A percentile compares a stretch with the other conserved stretches of the same genome.
These are phyloP conservation scores for Tauraco hartlaubi DNA, from an alignment of 2,797 vertebrate genomes.

Conservation along the genomic window DNA sequence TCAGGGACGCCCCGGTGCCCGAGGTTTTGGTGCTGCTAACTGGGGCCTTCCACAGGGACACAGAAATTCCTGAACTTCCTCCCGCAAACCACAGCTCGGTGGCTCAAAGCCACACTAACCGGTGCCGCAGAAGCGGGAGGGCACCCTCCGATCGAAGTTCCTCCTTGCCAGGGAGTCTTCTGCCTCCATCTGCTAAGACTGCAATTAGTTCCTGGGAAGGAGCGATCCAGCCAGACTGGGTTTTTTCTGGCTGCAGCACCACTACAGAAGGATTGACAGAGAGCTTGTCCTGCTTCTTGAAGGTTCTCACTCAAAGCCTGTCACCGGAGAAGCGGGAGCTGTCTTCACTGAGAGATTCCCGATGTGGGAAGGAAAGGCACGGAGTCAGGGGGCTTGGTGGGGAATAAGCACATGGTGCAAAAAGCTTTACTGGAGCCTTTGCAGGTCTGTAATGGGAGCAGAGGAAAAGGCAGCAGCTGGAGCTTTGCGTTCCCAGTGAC, in stretches of 20 bases:
- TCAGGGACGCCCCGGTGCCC: not conserved
- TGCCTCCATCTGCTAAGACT: not conserved
- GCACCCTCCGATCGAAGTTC: not conserved
- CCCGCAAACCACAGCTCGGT: fast-evolving
- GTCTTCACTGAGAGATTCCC: not conserved
- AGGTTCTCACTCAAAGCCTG: not conserved
- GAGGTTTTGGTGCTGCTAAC: not conserved
- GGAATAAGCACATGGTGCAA: not conserved
- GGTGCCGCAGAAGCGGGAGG: not conserved
- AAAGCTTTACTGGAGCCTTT: not conserved
- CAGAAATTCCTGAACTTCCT: not conserved
- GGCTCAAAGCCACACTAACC: not conserved
- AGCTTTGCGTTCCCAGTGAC: not conserved
- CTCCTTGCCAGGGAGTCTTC: not conserved
- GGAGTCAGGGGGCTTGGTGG: fast-evolving
- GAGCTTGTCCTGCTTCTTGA: not conserved
- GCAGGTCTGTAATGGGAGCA: not conserved
- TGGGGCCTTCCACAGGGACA: not conserved
- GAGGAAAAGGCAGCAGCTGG: not conserved
- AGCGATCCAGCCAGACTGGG: not conserved
- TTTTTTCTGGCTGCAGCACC: not conserved
- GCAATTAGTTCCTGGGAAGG: not conserved
- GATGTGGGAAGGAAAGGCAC: not conserved
- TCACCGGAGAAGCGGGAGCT: not conserved
- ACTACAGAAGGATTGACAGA: not conserved